Evolutionary conservation across 2,888 invertebrate species (phyloP).

Genomic region (Sinohyriopsis cumingii): DNA sequence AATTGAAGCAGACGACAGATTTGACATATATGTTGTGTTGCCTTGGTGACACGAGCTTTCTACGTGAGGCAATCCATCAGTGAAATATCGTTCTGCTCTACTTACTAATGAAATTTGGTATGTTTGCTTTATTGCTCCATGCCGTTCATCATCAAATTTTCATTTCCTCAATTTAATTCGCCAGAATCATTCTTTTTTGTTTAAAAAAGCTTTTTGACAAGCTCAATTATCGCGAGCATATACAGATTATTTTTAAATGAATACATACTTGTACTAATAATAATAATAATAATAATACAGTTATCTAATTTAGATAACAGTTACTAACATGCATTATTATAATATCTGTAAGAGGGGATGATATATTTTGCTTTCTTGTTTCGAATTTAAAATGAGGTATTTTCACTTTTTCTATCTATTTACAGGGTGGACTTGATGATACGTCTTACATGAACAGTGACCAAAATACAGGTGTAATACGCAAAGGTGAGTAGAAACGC

Average conservation of each 20-base stretch:
- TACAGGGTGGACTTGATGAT: conserved; percentile 56
- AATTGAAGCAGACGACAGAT: conserved; percentile 24
- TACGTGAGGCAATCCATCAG: conserved; percentile 38
- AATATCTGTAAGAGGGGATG: too few relatives aligned
- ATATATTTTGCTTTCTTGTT: too few relatives aligned
- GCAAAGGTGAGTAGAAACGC: conserved; percentile 63
- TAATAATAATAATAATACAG: too few relatives aligned
- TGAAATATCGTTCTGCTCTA: conserved; percentile 24
- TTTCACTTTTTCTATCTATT: conserved; percentile 16
- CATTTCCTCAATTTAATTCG: too few relatives aligned
- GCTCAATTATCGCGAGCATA: too few relatives aligned
- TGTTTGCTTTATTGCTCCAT: conserved; percentile 7
- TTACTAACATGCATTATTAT: too few relatives aligned
- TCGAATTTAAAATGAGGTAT: background rate
- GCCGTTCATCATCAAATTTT: too few relatives aligned
- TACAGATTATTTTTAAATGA: too few relatives aligned
- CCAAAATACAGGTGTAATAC: conserved; percentile 66
- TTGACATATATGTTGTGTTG: conserved; percentile 38
- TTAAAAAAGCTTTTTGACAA: too few relatives aligned
- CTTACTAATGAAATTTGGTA: conserved; percentile 12
- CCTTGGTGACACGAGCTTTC: conserved; percentile 26
- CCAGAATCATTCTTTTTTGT: too few relatives aligned
- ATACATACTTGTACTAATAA: too few relatives aligned
- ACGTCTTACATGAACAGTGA: conserved; percentile 58
- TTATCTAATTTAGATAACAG: too few relatives aligned